These are phyloP conservation scores for Microhierax caerulescens DNA, from an alignment of 2,797 vertebrate genomes.

Conservation along the genomic window DNA sequence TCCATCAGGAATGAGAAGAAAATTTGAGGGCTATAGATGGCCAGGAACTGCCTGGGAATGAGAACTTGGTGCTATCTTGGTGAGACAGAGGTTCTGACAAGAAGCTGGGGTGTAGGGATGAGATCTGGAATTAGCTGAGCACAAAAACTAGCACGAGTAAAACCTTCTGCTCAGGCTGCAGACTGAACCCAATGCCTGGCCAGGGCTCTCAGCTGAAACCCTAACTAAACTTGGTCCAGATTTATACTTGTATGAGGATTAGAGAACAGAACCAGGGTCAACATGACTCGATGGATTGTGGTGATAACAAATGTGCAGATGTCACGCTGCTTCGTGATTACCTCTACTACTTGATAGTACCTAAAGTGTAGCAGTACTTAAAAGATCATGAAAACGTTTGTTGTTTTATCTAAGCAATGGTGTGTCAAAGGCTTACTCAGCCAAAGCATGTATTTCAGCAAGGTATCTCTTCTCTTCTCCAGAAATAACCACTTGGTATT, in stretches of 20 bases:
- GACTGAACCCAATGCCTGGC: background rate
- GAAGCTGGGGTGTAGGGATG: rapidly evolving
- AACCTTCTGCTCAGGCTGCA: background rate
- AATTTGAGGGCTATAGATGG: background rate
- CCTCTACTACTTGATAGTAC: background rate
- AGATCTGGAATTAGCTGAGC: background rate
- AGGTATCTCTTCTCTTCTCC: slow-evolving; percentile 15
- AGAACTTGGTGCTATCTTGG: background rate
- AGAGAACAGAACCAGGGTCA: background rate
- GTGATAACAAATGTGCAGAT: background rate
- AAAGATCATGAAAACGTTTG: background rate
- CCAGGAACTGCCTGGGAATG: background rate
- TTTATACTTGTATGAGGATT: background rate
- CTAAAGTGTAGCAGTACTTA: background rate
- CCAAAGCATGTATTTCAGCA: slow-evolving; percentile 4
- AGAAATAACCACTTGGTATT: slow-evolving; percentile 38
- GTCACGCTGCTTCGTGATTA: background rate
- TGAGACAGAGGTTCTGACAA: background rate
- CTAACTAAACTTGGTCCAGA: background rate
- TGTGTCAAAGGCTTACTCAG: background rate
- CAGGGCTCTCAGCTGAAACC: background rate
- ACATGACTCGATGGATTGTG: background rate
- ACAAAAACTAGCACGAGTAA: background rate
- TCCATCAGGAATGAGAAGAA: background rate
- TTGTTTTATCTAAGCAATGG: background rate